These are phyloP conservation scores for Ligdia adustata DNA, from an alignment of 2,888 invertebrate genomes.

Conservation along the genomic window DNA sequence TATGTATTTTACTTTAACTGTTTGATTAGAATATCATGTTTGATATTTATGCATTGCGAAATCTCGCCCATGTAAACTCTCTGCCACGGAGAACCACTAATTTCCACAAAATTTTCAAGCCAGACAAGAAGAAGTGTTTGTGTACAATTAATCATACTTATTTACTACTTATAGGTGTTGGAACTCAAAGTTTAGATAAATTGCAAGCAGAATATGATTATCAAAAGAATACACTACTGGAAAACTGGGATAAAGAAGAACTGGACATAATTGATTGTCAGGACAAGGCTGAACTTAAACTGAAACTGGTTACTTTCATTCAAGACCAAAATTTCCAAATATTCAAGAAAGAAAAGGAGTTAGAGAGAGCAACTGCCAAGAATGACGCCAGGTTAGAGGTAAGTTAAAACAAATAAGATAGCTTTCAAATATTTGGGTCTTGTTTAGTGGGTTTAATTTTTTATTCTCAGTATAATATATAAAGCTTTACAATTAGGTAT, in stretches of 20 bases:
- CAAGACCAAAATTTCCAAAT: slow-evolving; percentile 72
- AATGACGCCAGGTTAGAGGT: slow-evolving; percentile 76
- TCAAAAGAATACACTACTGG: slow-evolving; percentile 81
- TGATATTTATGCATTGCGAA: too few species aligned
- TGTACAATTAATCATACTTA: too few species aligned
- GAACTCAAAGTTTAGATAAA: slow-evolving; percentile 81
- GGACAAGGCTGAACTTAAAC: slow-evolving; percentile 80
- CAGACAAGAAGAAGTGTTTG: too few species aligned
- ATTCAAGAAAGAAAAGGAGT: slow-evolving; percentile 54
- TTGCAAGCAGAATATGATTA: slow-evolving; percentile 81
- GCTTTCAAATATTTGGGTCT: too few species aligned
- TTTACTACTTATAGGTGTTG: slow-evolving; percentile 81
- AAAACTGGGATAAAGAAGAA: slow-evolving; percentile 83
- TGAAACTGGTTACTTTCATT: slow-evolving; percentile 84
- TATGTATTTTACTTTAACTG: slow-evolving; percentile 51
- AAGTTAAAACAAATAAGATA: too few species aligned
- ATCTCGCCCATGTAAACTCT: too few species aligned
- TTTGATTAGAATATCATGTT: too few species aligned
- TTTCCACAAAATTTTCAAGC: too few species aligned
- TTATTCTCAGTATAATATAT: too few species aligned
- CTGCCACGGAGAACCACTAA: too few species aligned
- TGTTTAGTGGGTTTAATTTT: too few species aligned
- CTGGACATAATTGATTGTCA: slow-evolving; percentile 76
- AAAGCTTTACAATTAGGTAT: too few species aligned
- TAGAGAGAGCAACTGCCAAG: slow-evolving; percentile 61